Conservation (phyloP, 1,140 invertebrate genomes). For the Nasonia giraulti region DNA sequence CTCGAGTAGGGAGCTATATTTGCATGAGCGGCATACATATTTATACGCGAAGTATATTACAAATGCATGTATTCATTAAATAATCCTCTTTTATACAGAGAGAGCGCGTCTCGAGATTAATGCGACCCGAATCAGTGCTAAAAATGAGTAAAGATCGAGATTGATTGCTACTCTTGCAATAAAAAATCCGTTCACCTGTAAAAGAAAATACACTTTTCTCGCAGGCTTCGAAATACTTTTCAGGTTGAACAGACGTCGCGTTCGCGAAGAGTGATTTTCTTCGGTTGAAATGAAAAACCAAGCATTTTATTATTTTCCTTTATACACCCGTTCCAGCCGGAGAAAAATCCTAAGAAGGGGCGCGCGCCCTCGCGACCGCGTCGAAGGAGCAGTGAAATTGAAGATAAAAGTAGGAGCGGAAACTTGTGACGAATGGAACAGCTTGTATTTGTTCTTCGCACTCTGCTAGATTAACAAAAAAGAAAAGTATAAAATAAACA, state of each 20-base stretch:
- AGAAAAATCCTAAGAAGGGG: not conserved
- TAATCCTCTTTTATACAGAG: too few species aligned
- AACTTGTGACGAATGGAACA: not conserved
- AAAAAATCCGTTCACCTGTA: too few species aligned
- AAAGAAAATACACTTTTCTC: too few species aligned
- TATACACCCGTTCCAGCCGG: not conserved
- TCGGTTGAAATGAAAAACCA: not conserved
- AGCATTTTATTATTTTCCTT: not conserved
- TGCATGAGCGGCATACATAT: not conserved
- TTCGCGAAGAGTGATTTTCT: not conserved
- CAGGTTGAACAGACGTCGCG: not conserved
- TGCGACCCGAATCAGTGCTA: too few species aligned
- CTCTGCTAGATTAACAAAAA: not conserved
- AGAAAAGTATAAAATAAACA: not conserved
- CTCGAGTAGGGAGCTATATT: not conserved
- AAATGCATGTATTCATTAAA: too few species aligned
- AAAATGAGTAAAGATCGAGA: too few species aligned
- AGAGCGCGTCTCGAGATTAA: too few species aligned
- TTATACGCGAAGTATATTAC: not conserved
- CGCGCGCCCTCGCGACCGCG: not conserved
- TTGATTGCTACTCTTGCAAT: too few species aligned
- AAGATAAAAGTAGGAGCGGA: not conserved
- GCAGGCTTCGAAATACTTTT: too few species aligned
- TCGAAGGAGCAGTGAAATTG: not conserved
- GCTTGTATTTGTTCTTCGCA: not conserved